A percentile compares a stretch with the other conserved stretches of the same genome.
These are phyloP conservation scores for Coranthus polyacanthus DNA, from an alignment of 2,797 vertebrate species.

Conservation along the genomic window DNA sequence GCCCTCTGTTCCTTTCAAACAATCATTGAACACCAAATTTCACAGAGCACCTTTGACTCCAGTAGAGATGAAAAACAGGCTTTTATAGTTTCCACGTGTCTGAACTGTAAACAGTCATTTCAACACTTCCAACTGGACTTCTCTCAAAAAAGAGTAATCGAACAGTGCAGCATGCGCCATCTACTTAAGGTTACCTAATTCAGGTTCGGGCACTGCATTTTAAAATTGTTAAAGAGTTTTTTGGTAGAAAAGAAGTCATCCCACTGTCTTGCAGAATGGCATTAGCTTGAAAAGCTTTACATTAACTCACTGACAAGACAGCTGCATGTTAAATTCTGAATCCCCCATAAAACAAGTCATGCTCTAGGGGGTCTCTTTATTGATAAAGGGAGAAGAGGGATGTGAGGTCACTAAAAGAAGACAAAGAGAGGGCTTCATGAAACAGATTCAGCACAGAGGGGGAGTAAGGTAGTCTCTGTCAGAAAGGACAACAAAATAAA, in stretches of 20 bases:
- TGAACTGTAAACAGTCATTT: not conserved
- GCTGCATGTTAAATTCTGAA: slow-evolving; percentile 41
- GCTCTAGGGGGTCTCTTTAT: slow-evolving; percentile 61
- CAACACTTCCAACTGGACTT: slow-evolving; percentile 9
- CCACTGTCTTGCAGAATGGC: slow-evolving; percentile 39
- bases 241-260: slow-evolving; percentile 20
- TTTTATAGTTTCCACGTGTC: slow-evolving; percentile 17
- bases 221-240: slow-evolving; percentile 41
- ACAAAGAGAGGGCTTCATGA: slow-evolving; percentile 65
- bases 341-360: slow-evolving; percentile 71
- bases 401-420: slow-evolving; percentile 59
- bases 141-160: slow-evolving; percentile 34
- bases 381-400: slow-evolving; percentile 45
- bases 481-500: slow-evolving; percentile 59
- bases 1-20: slow-evolving; percentile 25
- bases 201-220: slow-evolving; percentile 41
- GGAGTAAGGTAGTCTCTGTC: slow-evolving; percentile 59
- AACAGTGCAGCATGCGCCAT: slow-evolving; percentile 60
- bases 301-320: slow-evolving; percentile 38
- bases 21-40: slow-evolving; percentile 31
- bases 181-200: slow-evolving; percentile 55
- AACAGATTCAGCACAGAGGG: slow-evolving; percentile 57
- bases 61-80: slow-evolving; percentile 37
- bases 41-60: slow-evolving; percentile 58
- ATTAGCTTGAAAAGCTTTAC: slow-evolving; percentile 45